Evolutionary conservation across 1,140 invertebrate species (phyloP), one percentile per base, ranked within the genome.

Genomic region (Leptonema lineaticorne): DNA sequence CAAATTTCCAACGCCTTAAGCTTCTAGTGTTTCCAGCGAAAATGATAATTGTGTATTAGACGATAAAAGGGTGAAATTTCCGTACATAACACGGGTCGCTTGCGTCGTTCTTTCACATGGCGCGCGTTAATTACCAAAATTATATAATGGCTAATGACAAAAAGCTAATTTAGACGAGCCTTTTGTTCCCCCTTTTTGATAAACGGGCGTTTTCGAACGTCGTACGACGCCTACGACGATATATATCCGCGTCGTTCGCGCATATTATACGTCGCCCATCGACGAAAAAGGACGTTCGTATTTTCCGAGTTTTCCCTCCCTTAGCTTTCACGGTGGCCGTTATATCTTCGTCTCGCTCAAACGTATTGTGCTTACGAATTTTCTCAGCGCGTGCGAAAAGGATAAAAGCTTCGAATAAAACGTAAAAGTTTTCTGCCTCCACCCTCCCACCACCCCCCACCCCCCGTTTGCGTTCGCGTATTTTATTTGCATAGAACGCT

Each of bases 101-200:
- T 69, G 27, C 45, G 60, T 16, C 62, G 4, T 66, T 72, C 11
- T 27, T 2, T 1, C n/a, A 24, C 16, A 28, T 29, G 41, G 28
- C 20, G 22, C 50, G 50, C 28, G 41, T 69, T 73, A 73, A 73
- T 73, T 73, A 73, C 71, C 71, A 73, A 73, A 73, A 73, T 73
- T 73, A 73, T 73, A 73, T 73, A 73, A 73, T 73, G 71, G 71
- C 71, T 73, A 73, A 73, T 73, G 71, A 73, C 71, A 73, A 73
- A 73, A 73, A 73, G 71, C 71, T 73, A 73, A 73, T 73, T 73
- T 73, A 73, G 71, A 73, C 71, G 71, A 73, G 66, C 68, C 71
- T 73, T 73, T 73, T 73, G 71, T 73, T 73, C 53, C 50, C 37
- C 57, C n/a, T n/a, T n/a, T n/a, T 59, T 66, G 68, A 73, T 72